A percentile compares a stretch with the other conserved stretches of the same genome.
Conservation (phyloP, 2,888 invertebrate species). For the Leuctra nigra region DNA sequence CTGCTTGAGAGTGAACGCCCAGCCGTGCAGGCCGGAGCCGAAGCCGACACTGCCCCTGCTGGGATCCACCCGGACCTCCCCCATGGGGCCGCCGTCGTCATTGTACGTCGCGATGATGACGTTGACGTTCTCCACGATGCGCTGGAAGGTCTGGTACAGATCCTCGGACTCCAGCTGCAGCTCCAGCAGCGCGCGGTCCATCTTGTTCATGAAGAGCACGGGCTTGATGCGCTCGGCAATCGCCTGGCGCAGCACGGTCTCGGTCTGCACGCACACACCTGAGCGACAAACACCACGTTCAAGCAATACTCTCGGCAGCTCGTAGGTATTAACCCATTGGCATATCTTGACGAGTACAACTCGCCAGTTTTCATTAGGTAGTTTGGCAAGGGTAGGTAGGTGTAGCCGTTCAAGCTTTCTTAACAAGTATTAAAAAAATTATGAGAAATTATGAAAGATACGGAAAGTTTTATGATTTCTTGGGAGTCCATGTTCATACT, state of each 20-base stretch:
- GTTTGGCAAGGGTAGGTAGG: too few species aligned
- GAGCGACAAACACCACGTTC: too few species aligned
- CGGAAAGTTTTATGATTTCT: too few species aligned
- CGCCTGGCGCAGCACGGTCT: constrained; percentile 98
- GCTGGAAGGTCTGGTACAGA: constrained; percentile 97
- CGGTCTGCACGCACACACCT: constrained; percentile 99
- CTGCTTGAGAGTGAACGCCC: constrained; percentile 99
- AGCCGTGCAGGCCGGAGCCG: constrained; percentile 98
- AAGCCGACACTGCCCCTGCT: constrained; percentile 99
- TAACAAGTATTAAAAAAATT: too few species aligned
- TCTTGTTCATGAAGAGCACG: constrained; percentile 99
- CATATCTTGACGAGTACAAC: too few species aligned
- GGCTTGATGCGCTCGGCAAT: constrained; percentile 99
- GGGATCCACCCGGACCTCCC: constrained; percentile 94
- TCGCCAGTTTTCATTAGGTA: too few species aligned
- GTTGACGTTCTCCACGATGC: constrained; percentile 99
- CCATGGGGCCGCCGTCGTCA: constrained; percentile 98
- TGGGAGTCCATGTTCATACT: too few species aligned
- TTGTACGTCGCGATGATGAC: constrained; percentile 99
- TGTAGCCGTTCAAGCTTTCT: too few species aligned
- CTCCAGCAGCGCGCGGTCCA: constrained; percentile 98
- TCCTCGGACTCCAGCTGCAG: constrained; percentile 95
- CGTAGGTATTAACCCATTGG: too few species aligned
- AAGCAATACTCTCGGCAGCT: too few species aligned
- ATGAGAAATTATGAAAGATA: too few species aligned